phyloP scores from a whole-genome alignment of 37 sponge, comb jelly and placozoan genomes.

The Geodia barretti region DNA sequence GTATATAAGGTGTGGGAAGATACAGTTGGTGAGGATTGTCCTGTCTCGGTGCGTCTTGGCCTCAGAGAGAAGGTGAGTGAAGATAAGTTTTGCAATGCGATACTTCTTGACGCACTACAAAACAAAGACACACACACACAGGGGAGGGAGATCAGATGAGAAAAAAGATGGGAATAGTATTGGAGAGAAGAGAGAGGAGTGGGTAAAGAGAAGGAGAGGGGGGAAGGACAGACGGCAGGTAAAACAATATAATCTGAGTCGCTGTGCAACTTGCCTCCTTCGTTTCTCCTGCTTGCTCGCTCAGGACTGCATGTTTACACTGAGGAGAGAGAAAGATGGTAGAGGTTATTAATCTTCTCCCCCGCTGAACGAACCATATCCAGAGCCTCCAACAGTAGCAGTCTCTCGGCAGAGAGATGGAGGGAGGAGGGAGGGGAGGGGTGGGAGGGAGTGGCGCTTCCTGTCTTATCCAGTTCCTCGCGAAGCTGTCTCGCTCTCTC shows the following conservation, averaged over 20 bases:
- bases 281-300: slow-evolving; percentile 21
- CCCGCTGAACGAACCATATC: too few relatives aligned
- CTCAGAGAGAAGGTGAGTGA: slow-evolving; percentile 44
- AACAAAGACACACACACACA: not conserved
- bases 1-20: not conserved
- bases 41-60: slow-evolving; percentile 48
- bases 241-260: not conserved
- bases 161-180: too few relatives aligned
- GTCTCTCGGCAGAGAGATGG: slow-evolving; percentile 44
- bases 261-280: slow-evolving; percentile 31
- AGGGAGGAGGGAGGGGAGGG: not conserved
- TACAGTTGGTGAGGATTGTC: slow-evolving; percentile 47
- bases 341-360: too few relatives aligned
- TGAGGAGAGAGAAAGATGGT: slow-evolving; percentile 4
- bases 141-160: not conserved
- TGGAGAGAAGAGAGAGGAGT: too few relatives aligned
- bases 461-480: slow-evolving; percentile 13
- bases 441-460: not conserved
- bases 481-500: slow-evolving; percentile 36
- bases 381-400: slow-evolving; percentile 50
- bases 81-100: slow-evolving; percentile 51
- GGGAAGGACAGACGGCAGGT: too few relatives aligned
- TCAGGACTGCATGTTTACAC: slow-evolving; percentile 59
- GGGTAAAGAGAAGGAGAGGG: too few relatives aligned
- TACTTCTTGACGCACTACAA: slow-evolving; percentile 66